A percentile compares a stretch with the other conserved stretches of the same genome.
Evolutionary conservation across 2,797 vertebrate genomes (phyloP).

Genomic region (Alfaro cultratus): DNA sequence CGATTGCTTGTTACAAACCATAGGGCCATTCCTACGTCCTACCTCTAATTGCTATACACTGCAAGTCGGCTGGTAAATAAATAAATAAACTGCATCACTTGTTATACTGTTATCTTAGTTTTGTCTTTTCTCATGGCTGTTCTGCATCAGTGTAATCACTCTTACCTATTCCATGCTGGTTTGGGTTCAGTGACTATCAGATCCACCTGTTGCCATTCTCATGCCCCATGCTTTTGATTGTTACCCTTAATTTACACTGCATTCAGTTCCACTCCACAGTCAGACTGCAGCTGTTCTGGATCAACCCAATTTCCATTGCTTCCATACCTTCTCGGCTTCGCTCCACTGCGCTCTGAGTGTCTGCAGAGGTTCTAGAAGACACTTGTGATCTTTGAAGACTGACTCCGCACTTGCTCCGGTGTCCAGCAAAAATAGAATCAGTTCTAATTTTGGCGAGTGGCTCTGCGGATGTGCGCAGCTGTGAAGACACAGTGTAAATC

Average conservation of each 20-base stretch:
- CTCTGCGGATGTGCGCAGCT: too few relatives aligned
- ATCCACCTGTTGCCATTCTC: neutral
- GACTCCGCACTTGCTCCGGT: too few relatives aligned
- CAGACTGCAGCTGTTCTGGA: neutral
- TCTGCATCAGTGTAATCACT: neutral
- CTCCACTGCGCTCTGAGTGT: too few relatives aligned
- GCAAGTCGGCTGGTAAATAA: neutral
- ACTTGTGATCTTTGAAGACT: too few relatives aligned
- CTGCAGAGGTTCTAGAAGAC: too few relatives aligned
- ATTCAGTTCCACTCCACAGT: neutral
- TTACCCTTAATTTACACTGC: neutral
- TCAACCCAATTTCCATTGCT: too few relatives aligned
- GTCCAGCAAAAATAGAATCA: too few relatives aligned
- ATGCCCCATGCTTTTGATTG: neutral
- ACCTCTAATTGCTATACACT: neutral
- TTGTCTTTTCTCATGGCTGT: neutral
- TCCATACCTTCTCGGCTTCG: too few relatives aligned
- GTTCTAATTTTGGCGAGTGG: too few relatives aligned
- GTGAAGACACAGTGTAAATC: too few relatives aligned
- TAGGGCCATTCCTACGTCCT: neutral
- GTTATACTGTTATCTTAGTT: neutral
- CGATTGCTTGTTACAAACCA: neutral
- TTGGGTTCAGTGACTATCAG: neutral
- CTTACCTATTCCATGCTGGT: neutral
- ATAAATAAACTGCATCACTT: neutral